Percentiles rank a stretch among this genome's conserved stretches.
These are phyloP conservation scores for Nycticryphes semicollaris DNA, from an alignment of 2,113 vertebrate genomes.

Conservation along the genomic window DNA sequence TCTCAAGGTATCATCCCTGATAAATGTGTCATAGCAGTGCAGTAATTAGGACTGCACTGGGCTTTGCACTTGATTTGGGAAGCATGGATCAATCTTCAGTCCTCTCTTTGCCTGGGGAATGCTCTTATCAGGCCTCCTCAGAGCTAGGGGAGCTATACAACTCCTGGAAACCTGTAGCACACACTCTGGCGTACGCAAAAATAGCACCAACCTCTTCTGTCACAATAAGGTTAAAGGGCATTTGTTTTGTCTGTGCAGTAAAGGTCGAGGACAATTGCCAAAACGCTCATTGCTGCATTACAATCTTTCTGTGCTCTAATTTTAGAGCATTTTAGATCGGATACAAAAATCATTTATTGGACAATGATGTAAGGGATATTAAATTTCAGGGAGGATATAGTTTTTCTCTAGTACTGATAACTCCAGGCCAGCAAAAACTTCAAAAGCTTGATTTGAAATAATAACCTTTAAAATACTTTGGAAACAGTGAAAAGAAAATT, in stretches of 20 bases:
- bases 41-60: slow-evolving; percentile 27
- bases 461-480: background rate
- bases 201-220: background rate
- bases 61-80: background rate
- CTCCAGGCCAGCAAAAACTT: background rate
- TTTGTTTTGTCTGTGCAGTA: background rate
- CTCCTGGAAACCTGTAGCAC: background rate
- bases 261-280: background rate
- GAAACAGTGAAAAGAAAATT: background rate
- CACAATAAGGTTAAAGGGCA: background rate
- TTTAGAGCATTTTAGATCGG: background rate
- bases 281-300: background rate
- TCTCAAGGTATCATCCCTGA: background rate
- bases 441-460: background rate
- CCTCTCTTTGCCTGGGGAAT: background rate
- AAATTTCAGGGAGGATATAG: background rate
- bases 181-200: background rate
- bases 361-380: background rate
- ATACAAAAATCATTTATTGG: background rate
- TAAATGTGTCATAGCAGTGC: slow-evolving; percentile 15
- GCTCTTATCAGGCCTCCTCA: background rate
- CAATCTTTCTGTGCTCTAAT: background rate
- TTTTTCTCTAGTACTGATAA: background rate
- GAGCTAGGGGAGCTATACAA: background rate
- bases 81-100: background rate